Evolutionary conservation across 2,888 invertebrate genomes (phyloP), one percentile per base, ranked within the genome.

Genomic region (Eledone cirrhosa): DNA sequence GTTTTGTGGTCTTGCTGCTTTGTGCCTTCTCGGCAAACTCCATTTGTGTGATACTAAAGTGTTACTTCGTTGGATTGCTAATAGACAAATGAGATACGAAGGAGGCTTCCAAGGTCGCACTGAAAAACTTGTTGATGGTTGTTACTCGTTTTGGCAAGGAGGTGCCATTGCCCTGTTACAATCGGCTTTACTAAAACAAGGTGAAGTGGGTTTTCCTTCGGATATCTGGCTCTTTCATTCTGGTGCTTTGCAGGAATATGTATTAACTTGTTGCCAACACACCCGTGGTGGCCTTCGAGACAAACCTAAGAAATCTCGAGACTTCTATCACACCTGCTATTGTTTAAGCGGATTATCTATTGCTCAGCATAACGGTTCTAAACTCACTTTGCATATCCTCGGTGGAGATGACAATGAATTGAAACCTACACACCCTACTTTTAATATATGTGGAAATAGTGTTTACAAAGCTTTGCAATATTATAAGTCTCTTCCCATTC

Each of bases 91-190:
- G 97, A 92, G 93, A 81, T 93, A 94, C 83, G 99, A 99, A 91
- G 99, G 99, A 48, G 99, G 99, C 13, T 99, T 99, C 90, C 91
- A 92, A 92, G 99, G 99, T 0, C 93, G 99, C 87, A 98, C 99
- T 2, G 99, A 99, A 91, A 99, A 99, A 92, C 92, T 99, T 83
- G 99, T 99, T 0, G 99, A 99, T 92, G 96, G 96, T 4, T 99
- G 99, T 91, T 99, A 99, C 90, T 98, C 98, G 0, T 99, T 98
- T 92, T 99, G 99, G 99, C 97, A 97, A 92, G 98, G 97, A 47
- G 98, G 96, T 77, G 93, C 95, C 72, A 95, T 98, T 90, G 96
- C 97, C 29, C 93, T 98, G 72, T 93, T 98, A 69, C 95, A 97
- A 78, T 88, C 88, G 87, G 83, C 86, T 13, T 83, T 87, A 11